Conservation (phyloP, 30 jellyfish, hydroid and myxozoan species). For the Aurelia coerulea region DNA sequence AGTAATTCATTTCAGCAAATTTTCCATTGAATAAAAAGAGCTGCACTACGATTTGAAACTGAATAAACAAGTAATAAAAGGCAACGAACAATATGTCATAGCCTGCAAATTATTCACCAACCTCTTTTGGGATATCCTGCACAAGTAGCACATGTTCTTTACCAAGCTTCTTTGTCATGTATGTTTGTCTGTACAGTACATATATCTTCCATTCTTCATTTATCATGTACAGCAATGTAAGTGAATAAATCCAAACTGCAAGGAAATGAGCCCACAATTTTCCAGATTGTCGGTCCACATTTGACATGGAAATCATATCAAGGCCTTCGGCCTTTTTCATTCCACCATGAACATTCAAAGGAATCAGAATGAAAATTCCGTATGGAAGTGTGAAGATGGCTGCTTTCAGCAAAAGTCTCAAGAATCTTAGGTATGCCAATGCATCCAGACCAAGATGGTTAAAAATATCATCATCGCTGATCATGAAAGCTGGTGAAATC, state of each 20-base stretch:
- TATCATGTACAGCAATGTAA: conserved; percentile 59
- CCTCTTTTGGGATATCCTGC: conserved; percentile 84
- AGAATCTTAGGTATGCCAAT: conserved; percentile 75
- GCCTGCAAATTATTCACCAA: not conserved
- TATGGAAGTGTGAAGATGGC: conserved; percentile 88
- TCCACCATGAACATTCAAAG: conserved; percentile 88
- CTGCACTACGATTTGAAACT: too few species aligned
- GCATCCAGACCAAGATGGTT: conserved; percentile 97
- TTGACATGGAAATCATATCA: conserved; percentile 88
- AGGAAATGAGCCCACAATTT: conserved; percentile 93
- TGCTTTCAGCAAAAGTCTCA: conserved; percentile 68
- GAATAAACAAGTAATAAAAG: too few species aligned
- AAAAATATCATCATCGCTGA: conserved; percentile 86
- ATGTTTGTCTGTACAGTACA: conserved; percentile 73
- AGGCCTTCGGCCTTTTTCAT: conserved; percentile 74
- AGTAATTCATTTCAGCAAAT: too few species aligned
- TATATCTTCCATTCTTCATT: conserved; percentile 87
- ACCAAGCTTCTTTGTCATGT: conserved; percentile 73
- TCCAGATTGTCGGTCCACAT: conserved; percentile 64
- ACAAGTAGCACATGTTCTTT: conserved; percentile 78
- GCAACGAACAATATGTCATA: too few species aligned
- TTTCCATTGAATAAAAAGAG: too few species aligned
- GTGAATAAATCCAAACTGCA: conserved; percentile 91
- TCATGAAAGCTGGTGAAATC: conserved; percentile 84
- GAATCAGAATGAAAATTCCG: conserved; percentile 87